phyloP scores from a whole-genome alignment of 2,113 vertebrate genomes.

The Archocentrus centrarchus region DNA sequence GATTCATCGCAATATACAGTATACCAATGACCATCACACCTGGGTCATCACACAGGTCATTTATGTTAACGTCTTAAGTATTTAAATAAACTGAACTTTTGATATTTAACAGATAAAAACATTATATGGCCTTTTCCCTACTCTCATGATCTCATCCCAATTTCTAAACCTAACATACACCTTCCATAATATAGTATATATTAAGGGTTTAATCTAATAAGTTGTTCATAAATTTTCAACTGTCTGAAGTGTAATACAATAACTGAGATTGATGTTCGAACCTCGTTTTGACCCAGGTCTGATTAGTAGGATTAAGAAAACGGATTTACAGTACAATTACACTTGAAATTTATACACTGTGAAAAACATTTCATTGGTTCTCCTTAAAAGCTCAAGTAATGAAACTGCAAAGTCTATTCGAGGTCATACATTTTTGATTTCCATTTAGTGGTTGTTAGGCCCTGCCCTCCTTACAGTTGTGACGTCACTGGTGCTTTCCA shows the following conservation, averaged over 20 bases:
- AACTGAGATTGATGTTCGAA: constrained; percentile 12
- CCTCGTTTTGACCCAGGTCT: constrained; percentile 61
- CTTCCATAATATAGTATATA: not conserved
- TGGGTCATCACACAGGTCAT: constrained; percentile 56
- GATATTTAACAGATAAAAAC: not conserved
- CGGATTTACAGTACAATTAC: constrained; percentile 75
- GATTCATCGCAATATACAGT: constrained; percentile 71
- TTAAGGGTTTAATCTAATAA: not conserved
- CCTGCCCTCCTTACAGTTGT: not conserved
- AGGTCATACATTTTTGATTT: constrained; percentile 16
- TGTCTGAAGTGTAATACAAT: not conserved
- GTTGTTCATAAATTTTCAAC: not conserved
- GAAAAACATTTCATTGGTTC: constrained; percentile 56
- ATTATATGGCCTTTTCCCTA: not conserved
- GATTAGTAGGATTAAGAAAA: constrained; percentile 65
- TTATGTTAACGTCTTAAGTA: not conserved
- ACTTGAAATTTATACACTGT: constrained; percentile 61
- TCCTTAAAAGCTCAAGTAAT: constrained; percentile 58
- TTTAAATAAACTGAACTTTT: not conserved
- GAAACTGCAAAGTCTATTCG: constrained; percentile 14
- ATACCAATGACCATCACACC: constrained; percentile 58
- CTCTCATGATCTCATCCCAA: not conserved
- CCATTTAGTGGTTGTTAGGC: not conserved
- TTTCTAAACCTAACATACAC: not conserved
- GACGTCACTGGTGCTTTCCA: not conserved